A percentile compares a stretch with the other conserved stretches of the same genome.
These are phyloP conservation scores for Pelusios castaneus DNA, from an alignment of 2,113 vertebrate genomes.

Conservation along the genomic window DNA sequence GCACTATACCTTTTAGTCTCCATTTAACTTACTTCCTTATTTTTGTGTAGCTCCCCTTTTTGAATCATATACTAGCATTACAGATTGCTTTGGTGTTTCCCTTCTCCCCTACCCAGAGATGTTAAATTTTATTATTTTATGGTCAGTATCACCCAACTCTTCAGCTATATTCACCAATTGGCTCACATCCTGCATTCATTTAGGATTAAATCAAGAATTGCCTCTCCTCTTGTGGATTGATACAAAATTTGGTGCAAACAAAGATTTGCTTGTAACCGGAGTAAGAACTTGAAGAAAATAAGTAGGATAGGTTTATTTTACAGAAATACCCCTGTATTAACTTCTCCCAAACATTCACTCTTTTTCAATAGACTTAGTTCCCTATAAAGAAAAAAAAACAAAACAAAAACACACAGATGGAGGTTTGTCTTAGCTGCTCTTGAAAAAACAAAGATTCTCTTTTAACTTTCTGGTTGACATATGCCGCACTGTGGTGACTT, in stretches of 20 bases:
- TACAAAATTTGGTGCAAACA: not conserved
- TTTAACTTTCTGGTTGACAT: not conserved
- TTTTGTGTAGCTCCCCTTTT: too few species aligned
- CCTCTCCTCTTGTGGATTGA: not conserved
- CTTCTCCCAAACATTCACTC: not conserved
- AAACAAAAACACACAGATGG: not conserved
- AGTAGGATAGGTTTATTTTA: not conserved
- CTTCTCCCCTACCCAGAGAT: too few species aligned
- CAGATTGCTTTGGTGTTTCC: too few species aligned
- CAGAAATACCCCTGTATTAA: not conserved
- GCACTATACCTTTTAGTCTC: too few species aligned
- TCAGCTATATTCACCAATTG: too few species aligned
- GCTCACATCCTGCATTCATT: too few species aligned
- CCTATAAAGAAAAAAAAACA: not conserved
- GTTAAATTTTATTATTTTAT: too few species aligned
- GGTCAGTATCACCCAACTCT: too few species aligned
- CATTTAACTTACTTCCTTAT: too few species aligned
- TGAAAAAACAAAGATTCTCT: not conserved
- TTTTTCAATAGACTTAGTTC: not conserved
- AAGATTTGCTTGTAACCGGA: not conserved
- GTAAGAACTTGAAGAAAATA: not conserved
- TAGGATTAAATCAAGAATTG: too few species aligned
- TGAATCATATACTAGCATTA: too few species aligned
- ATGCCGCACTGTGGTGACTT: not conserved
- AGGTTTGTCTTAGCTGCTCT: not conserved